Evolutionary conservation across 2,888 invertebrate species (phyloP), one percentile per base, ranked within the genome.

Genomic region (Amblyjoppa fuscipennis): DNA sequence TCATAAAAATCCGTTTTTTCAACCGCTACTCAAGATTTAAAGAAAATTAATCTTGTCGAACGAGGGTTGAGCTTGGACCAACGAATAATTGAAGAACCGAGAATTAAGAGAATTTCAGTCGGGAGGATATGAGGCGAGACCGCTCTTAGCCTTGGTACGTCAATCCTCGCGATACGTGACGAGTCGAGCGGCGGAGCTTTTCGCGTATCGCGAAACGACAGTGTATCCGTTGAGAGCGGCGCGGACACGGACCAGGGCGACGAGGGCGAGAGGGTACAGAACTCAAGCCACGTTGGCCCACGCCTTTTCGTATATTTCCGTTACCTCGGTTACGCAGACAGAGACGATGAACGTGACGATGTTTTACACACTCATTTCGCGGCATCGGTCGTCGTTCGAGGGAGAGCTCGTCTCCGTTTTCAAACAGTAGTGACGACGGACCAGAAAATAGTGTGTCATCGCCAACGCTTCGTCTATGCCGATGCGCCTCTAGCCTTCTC

Each of bases 381-480:
- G 20, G 3, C 28, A 25, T 20, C 45, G 25, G 5, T 25, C 45
- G 25, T 70, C 53, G 75, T 64, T 75, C 61, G 56, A 83, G 11
- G 38, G 31, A 76, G 74, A 69, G 53, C 66, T 13, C 64, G 61
- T 74, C 68, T 81, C 61, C 66, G 59, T 81, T 77, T 84, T 56
- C 84, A 73, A 51, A 74, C 28, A 68, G 71, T 70, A 74, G 87
- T 83, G 88, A 88, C 88, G 87, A 87, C 84, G 64, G 75, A 84
- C 76, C 83, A 79, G 88, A 88, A 88, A 88, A 88, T 88, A 86
- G 86, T 87, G 80, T 79, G 83, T 80, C 78, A 56, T 79, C 80
- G 81, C 83, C 68, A 74, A 70, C 86, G 79, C 83, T 38, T 71
- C 81, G 77, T 80, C 73, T 66, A 61, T 70, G 83, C 74, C 73